phyloP scores from a whole-genome alignment of 2,888 invertebrate species.

The Girardia tigrina region DNA sequence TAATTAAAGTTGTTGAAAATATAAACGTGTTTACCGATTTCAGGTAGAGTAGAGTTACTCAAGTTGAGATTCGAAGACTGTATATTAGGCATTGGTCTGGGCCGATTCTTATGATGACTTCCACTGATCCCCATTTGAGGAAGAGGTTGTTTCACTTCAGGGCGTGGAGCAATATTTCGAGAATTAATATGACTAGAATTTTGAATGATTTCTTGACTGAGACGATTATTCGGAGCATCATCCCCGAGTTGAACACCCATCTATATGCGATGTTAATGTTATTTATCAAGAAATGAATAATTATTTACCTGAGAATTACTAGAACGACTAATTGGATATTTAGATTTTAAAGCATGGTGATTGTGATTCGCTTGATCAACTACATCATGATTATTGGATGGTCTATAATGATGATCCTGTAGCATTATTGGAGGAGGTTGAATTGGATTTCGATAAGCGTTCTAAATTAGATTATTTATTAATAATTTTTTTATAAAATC shows the following conservation, averaged over 20 bases:
- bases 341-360: neutral
- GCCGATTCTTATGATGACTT: neutral
- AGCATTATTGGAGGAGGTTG: neutral
- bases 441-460: neutral
- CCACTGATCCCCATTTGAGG: conserved; percentile 23
- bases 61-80: neutral
- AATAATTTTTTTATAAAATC: too few species aligned
- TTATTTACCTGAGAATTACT: neutral
- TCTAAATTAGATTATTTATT: too few species aligned
- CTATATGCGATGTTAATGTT: neutral
- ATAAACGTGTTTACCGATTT: neutral
- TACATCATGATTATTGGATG: neutral
- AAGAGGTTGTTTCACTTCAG: neutral
- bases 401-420: neutral
- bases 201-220: neutral
- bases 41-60: neutral
- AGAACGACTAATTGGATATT: neutral
- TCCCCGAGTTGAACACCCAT: neutral
- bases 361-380: neutral
- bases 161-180: conserved; percentile 7
- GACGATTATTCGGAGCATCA: neutral
- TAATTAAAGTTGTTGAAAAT: too few species aligned
- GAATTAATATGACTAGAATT: neutral
- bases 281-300: too few species aligned
- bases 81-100: neutral